Evolutionary conservation across 2,113 vertebrate genomes (phyloP).

Genomic region (Peromyscus polionotus): DNA sequence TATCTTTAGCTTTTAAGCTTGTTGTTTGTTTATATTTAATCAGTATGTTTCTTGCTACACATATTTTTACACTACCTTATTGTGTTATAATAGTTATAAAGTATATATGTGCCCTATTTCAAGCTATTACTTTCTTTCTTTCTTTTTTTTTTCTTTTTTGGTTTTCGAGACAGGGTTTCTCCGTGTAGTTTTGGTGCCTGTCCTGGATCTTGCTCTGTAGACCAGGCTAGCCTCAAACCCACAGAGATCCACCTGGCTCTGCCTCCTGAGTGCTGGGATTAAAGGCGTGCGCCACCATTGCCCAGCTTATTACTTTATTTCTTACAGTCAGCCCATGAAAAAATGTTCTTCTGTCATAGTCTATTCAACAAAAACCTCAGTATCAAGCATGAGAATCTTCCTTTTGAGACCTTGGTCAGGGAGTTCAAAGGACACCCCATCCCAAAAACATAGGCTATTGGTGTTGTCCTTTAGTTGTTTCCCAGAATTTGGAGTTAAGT

Average conservation of each 20-base stretch:
- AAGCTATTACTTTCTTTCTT: not conserved
- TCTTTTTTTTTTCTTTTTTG: no score
- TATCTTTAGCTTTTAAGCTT: not conserved
- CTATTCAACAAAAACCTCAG: not conserved
- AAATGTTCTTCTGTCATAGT: not conserved
- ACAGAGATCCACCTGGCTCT: no score
- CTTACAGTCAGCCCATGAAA: not conserved
- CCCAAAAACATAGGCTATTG: not conserved
- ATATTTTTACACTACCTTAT: not conserved
- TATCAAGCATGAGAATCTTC: not conserved
- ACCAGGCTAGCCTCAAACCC: no score
- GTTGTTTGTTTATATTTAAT: slow-evolving; percentile 27
- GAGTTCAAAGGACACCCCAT: not conserved
- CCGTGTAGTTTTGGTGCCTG: no score
- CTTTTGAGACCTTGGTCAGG: not conserved
- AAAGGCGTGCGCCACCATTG: no score
- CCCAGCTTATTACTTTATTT: not conserved
- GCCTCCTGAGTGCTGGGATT: no score
- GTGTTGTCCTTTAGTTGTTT: not conserved
- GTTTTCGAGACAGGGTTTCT: no score
- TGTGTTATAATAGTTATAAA: slow-evolving; percentile 19
- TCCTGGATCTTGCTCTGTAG: no score
- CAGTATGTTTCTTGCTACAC: not conserved
- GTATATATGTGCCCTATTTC: not conserved
- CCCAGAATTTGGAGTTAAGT: not conserved